These are phyloP conservation scores for Bombus difficillimus DNA, from an alignment of 1,140 invertebrate species.

Conservation along the genomic window DNA sequence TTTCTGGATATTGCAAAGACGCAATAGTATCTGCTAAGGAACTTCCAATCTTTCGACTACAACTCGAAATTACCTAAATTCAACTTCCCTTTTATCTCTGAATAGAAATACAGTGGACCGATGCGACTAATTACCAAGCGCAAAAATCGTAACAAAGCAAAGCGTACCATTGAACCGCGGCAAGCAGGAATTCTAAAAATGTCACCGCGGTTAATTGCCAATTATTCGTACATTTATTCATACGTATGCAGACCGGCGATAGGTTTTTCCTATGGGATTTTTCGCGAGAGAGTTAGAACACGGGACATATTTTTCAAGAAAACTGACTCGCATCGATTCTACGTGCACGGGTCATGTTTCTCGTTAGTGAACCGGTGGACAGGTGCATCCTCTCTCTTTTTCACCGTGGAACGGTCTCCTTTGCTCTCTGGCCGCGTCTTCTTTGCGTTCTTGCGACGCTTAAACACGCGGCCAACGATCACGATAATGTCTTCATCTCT, in stretches of 20 bases:
- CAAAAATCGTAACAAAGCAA: neutral
- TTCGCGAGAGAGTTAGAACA: neutral
- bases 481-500: constrained; percentile 66
- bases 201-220: neutral
- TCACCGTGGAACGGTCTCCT: neutral
- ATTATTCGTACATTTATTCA: neutral
- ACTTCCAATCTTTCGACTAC: neutral
- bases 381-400: constrained; percentile 42
- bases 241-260: neutral
- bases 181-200: neutral
- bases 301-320: constrained; percentile 2
- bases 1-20: neutral
- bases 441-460: constrained; percentile 50
- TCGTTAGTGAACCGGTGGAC: constrained; percentile 40
- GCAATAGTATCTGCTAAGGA: too few relatives aligned
- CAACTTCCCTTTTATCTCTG: neutral
- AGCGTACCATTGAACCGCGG: neutral
- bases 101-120: neutral
- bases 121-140: neutral
- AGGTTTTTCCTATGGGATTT: neutral
- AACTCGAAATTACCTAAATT: neutral
- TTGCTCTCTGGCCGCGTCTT: neutral
- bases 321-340: neutral
- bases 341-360: neutral
- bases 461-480: constrained; percentile 55